Base-by-base conservation (phyloP, 2,888 invertebrate species). In the Alcis repandata region DNA sequence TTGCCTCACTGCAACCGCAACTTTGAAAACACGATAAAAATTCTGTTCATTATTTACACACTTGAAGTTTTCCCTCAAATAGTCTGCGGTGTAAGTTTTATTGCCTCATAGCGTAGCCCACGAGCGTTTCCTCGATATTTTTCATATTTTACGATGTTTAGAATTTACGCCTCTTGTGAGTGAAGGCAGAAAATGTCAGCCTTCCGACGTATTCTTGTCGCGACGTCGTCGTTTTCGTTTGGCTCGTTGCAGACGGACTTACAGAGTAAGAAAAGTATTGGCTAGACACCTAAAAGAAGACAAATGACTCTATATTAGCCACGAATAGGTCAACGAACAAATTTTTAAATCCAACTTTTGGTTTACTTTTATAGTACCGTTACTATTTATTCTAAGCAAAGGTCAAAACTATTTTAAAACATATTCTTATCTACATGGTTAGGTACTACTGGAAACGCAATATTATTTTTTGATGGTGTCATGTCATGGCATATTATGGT, bases 71-170 rank as follows among this genome's bases (percentile, higher is more conserved):
- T 71, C 69, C 75, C 73, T 77, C 79, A 83, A 83, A 82, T 75
- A 78, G 82, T 80, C 45, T 53, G 75, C 72, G 75, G 80, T 78
- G 77, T 77, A 82, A 77, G 78, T 85, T 88, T 87, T 88, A 87
- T 82, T 78, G 76, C 84, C 82, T 79, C 57, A 33, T 40, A 40
- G 54, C 56, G 33, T 45, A 56, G 33, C 60, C 71, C 67, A 68
- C 65, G 76, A 73, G 71, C 77, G 77, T 79, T 83, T 79, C 79
- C 76, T 78, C 70, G 80, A 84, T 87, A 87, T 90, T 89, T 89
- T 90, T 90, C 90, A 90, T 88, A 90, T 89, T 91, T 91, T 90
- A 91, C 89, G 90, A 90, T 79, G 82, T 86, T 90, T 89, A 86
- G 89, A 91, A 90, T 90, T 88, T 87, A 88, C 84, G 84, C 83